Conservation (phyloP, 2,113 vertebrate genomes). For the Mormyrus lacerda region DNA sequence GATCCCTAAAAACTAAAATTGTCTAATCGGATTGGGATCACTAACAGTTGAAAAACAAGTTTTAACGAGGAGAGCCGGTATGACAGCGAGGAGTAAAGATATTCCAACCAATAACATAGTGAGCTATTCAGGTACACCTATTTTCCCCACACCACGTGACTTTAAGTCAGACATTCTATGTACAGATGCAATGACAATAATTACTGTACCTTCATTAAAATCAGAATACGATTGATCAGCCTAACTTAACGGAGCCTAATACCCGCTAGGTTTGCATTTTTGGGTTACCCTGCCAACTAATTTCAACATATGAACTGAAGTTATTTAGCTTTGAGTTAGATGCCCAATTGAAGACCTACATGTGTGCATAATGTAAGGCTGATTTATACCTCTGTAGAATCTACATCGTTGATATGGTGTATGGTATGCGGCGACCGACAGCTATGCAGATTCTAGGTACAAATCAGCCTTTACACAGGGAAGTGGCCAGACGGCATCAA, state of each 20-base stretch:
- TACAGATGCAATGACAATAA: not conserved
- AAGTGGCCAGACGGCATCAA: not conserved
- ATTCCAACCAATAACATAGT: not conserved
- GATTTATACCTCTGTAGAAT: not conserved
- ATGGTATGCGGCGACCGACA: not conserved
- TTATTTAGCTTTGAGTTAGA: not conserved
- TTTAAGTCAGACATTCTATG: not conserved
- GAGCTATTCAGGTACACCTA: not conserved
- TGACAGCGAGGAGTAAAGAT: not conserved
- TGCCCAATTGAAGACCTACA: not conserved
- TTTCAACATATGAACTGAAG: not conserved
- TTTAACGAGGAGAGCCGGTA: not conserved
- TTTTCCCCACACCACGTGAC: not conserved
- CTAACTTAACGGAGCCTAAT: not conserved
- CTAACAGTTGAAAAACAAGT: not conserved
- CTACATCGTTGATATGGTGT: not conserved
- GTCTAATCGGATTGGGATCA: not conserved
- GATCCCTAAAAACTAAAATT: not conserved
- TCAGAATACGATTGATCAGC: not conserved
- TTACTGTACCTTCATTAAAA: not conserved
- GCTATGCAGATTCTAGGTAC: not conserved
- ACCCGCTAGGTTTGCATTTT: not conserved
- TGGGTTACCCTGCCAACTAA: not conserved
- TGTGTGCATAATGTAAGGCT: not conserved
- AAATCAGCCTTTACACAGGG: not conserved